These are phyloP conservation scores for Pipistrellus pygmaeus DNA, from an alignment of 2,797 vertebrate species.

Conservation along the genomic window DNA sequence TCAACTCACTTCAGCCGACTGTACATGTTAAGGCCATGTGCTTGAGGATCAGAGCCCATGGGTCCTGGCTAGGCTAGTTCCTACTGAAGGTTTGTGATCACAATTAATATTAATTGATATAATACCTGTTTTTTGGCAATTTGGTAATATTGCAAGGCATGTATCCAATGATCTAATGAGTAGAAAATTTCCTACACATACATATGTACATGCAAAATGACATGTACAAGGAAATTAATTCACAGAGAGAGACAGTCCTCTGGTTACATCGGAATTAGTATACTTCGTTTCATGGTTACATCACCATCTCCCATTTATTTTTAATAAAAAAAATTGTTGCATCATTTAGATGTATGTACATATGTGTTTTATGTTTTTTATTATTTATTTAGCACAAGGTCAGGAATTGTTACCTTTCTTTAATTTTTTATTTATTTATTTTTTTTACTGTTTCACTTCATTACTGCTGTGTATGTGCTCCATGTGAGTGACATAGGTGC, in stretches of 20 bases:
- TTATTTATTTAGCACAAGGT: too few species aligned
- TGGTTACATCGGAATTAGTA: too few species aligned
- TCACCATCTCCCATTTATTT: too few species aligned
- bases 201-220: neutral
- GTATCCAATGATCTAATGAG: neutral
- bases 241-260: neutral
- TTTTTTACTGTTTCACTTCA: too few species aligned
- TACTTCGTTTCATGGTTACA: too few species aligned
- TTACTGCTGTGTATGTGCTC: too few species aligned
- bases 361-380: too few species aligned
- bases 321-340: too few species aligned
- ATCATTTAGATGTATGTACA: too few species aligned
- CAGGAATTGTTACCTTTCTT: too few species aligned
- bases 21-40: neutral
- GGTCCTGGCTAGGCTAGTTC: neutral
- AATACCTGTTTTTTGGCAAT: neutral
- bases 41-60: neutral
- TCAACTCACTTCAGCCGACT: neutral
- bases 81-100: neutral
- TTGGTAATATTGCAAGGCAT: neutral
- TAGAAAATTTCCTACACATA: neutral
- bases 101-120: neutral
- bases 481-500: too few species aligned
- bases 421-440: too few species aligned
- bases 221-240: neutral